phyloP scores from a whole-genome alignment of 2,113 vertebrate genomes.

The Leptocoma aspasia region DNA sequence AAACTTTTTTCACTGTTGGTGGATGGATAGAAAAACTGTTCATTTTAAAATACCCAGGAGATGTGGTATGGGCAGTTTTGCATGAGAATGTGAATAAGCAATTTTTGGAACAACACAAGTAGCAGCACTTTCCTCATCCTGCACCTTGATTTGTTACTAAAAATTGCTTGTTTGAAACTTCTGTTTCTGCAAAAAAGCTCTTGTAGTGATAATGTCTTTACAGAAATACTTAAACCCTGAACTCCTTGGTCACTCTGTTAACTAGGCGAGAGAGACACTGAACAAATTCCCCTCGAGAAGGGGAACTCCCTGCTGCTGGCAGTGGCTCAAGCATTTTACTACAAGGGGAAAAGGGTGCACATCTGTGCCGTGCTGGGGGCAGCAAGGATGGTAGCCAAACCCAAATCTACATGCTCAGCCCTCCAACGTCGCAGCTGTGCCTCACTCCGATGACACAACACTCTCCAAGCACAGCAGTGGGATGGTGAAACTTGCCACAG shows the following conservation, averaged over 20 bases:
- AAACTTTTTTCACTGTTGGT: not conserved
- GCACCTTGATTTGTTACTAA: not conserved
- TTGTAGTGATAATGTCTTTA: not conserved
- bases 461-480: not conserved
- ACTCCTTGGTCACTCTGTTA: not conserved
- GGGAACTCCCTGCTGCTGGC: conserved; percentile 9
- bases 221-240: not conserved
- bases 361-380: not conserved
- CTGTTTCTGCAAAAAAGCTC: not conserved
- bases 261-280: not conserved
- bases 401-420: not conserved
- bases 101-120: not conserved
- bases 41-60: not conserved
- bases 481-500: not conserved
- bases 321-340: not conserved
- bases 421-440: not conserved
- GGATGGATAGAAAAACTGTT: not conserved
- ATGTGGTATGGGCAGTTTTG: not conserved
- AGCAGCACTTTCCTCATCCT: not conserved
- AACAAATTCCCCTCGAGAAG: not conserved
- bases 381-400: not conserved
- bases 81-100: not conserved
- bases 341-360: not conserved
- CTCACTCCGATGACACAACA: not conserved
- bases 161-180: not conserved